Percentiles rank a stretch among this genome's conserved stretches.
Conservation (phyloP, 2,113 vertebrate species). For the Nothocercus nigrocapillus region DNA sequence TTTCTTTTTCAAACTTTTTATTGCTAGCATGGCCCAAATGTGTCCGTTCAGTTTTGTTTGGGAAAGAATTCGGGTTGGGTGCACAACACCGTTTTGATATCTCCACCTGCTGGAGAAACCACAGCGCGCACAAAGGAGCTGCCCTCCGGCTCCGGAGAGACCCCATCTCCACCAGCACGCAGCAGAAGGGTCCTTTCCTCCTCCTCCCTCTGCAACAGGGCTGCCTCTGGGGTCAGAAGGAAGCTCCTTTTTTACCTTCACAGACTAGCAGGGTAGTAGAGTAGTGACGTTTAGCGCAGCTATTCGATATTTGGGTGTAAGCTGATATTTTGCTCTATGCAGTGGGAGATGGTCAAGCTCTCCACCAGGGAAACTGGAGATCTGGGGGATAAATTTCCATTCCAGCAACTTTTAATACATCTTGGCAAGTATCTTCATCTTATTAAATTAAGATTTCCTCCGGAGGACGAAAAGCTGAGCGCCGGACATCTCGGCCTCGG, state of each 20-base stretch:
- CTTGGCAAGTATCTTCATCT: background rate
- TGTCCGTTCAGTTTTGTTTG: constrained; percentile 17
- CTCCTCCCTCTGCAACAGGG: background rate
- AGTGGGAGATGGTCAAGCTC: background rate
- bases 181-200: background rate
- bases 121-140: background rate
- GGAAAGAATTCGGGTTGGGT: background rate
- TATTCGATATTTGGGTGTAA: background rate
- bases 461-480: background rate
- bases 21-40: background rate
- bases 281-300: rapidly evolving
- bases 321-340: rapidly evolving
- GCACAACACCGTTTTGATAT: background rate
- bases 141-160: background rate
- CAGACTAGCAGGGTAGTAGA: too few relatives aligned
- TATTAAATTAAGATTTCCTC: background rate
- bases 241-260: background rate
- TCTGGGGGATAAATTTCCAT: background rate
- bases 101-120: constrained; percentile 46
- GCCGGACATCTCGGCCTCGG: too few relatives aligned
- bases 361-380: rapidly evolving
- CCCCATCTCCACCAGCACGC: background rate
- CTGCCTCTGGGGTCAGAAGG: background rate
- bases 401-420: background rate
- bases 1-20: background rate